Base-by-base conservation (phyloP, 37 sponge, comb jelly and placozoan species). In the Chondrilla cf. caribensis region DNA sequence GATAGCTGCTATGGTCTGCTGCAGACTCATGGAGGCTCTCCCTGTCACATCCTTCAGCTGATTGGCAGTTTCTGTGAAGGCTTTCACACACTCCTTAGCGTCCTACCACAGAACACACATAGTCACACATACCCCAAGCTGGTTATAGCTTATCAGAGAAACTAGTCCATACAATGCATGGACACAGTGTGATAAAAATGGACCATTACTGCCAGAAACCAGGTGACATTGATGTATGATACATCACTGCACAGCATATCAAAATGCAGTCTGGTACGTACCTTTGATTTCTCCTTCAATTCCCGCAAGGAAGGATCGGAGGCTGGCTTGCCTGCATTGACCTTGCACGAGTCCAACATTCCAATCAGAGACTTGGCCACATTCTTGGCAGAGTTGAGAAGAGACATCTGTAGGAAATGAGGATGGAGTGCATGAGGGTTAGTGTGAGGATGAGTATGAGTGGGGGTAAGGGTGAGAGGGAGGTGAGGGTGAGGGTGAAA, bases 281-380 rank as follows among this genome's bases (percentile, higher is more conserved):
- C 76, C 76, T 73, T 39, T 8, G 76, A 31, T 40, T 73, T 73
- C 24, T 17, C 44, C 44, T 73, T 39, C 44, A 73, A 22, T 73
- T 39, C 76, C 44, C 24, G 19, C n/a, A 42, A 31, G 9, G 41
- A 40, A 41, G 76, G 76, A 6, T 73, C 76, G 40, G 2, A 11
- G 76, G 76, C n/a, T 37, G 76, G 41, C 14, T 73, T 73, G 2
- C 76, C 76, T 25, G 76, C 76, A 39, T 32, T 37, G 31, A 37
- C 36, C 6, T 73, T 73, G 36, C 85, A 76, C 2, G 88, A 41
- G 4, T 78, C 81, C 9, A 91, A 43, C 31, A 91, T 40, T 25
- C 24, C 47, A n/a, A 55, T 29, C 51, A 91, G 86, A 26, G 92
- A 60, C 3, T 76, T 58, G 62, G 92, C 92, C 79, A 91, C 92